A percentile compares a stretch with the other conserved stretches of the same genome.
Evolutionary conservation across 2,797 vertebrate genomes (phyloP).

Genomic region (Gadopsis bispinosus): DNA sequence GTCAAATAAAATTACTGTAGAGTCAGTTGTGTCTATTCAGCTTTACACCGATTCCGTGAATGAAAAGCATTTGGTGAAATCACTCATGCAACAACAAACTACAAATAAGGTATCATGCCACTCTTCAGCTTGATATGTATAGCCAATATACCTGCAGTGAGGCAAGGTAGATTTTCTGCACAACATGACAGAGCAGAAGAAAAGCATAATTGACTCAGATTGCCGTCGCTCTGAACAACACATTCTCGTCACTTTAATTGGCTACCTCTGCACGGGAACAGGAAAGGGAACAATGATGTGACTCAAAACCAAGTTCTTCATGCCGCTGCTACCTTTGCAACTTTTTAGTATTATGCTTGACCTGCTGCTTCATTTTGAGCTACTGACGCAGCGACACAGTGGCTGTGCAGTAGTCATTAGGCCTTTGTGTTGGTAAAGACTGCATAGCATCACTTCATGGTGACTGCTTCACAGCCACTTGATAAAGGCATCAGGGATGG

Average conservation of each 20-base stretch:
- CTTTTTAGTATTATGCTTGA: conserved; percentile 28
- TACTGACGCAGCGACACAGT: conserved; percentile 44
- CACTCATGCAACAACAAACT: not conserved
- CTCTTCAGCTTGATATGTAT: conserved; percentile 17
- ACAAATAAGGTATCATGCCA: not conserved
- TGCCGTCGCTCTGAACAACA: conserved; percentile 1
- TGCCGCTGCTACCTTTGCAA: conserved; percentile 36
- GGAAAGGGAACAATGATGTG: conserved; percentile 26
- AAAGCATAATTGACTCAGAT: conserved; percentile 16
- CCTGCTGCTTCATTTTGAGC: conserved; percentile 40
- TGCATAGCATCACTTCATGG: conserved; percentile 30
- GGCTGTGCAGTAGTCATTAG: conserved; percentile 54
- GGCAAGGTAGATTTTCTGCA: conserved; percentile 3
- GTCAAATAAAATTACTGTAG: not conserved
- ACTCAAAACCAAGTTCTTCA: conserved; percentile 33
- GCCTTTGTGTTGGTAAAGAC: conserved; percentile 34
- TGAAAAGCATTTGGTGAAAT: not conserved
- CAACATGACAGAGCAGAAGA: conserved; percentile 6
- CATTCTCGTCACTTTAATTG: conserved; percentile 32
- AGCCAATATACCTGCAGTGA: conserved; percentile 22
- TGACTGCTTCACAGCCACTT: conserved; percentile 49
- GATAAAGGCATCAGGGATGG: conserved; percentile 34
- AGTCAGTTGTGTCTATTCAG: not conserved
- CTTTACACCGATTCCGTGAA: not conserved
- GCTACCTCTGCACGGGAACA: conserved; percentile 21